Conservation (phyloP, 1,140 invertebrate species). For the Cherax destructor region DNA sequence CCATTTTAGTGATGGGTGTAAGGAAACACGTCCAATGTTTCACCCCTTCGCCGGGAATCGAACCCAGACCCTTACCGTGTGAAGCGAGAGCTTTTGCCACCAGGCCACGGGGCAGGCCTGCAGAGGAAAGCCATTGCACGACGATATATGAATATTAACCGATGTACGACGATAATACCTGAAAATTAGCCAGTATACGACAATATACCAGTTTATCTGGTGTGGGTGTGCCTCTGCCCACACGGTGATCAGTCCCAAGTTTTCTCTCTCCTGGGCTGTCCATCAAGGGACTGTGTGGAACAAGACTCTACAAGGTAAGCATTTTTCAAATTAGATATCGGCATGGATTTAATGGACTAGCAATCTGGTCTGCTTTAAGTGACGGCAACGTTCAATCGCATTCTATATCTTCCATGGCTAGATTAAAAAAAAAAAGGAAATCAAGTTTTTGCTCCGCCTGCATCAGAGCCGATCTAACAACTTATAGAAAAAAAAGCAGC, state of each 20-base stretch:
- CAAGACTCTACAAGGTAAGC: constrained; percentile 22
- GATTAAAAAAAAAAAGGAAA: not conserved
- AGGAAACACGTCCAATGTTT: too few relatives aligned
- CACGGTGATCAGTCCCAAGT: not conserved
- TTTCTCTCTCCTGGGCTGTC: not conserved
- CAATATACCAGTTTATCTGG: too few relatives aligned
- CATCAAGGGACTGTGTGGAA: constrained; percentile 21
- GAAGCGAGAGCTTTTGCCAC: too few relatives aligned
- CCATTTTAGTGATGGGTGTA: too few relatives aligned
- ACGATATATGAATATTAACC: too few relatives aligned
- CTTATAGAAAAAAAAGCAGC: constrained; percentile 1
- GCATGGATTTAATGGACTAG: constrained; percentile 41
- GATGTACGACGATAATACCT: too few relatives aligned
- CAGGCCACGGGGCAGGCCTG: too few relatives aligned
- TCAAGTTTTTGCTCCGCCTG: constrained; percentile 9
- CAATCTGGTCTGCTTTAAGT: constrained; percentile 23
- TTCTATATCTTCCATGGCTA: constrained; percentile 35
- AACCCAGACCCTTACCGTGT: too few relatives aligned
- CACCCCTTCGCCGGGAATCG: too few relatives aligned
- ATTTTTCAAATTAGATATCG: constrained; percentile 47
- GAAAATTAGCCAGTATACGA: too few relatives aligned
- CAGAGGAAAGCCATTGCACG: too few relatives aligned
- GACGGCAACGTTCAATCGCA: constrained; percentile 13
- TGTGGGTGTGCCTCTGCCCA: too few relatives aligned
- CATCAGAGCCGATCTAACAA: constrained; percentile 16